These are phyloP conservation scores for Aquatica leii DNA, from an alignment of 2,888 invertebrate genomes.

Conservation along the genomic window DNA sequence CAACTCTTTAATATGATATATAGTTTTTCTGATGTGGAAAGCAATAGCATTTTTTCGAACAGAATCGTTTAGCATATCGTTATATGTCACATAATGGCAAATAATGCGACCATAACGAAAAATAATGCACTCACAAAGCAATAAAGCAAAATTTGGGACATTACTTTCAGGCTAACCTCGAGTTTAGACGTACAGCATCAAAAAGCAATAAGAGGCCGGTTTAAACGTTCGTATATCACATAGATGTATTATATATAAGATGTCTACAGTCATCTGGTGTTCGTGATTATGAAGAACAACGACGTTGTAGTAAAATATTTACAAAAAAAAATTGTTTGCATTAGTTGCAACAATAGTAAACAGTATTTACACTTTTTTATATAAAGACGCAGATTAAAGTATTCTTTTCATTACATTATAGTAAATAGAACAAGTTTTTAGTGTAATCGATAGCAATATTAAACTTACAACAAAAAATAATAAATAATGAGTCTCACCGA, in stretches of 20 bases:
- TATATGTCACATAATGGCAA: constrained; percentile 37
- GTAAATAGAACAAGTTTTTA: too few relatives aligned
- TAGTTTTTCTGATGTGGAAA: constrained; percentile 28
- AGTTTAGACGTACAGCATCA: constrained; percentile 44
- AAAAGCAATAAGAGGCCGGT: constrained; percentile 48
- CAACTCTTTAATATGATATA: constrained; percentile 18
- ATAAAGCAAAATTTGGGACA: constrained; percentile 47
- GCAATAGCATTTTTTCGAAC: constrained; percentile 30
- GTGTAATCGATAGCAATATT: too few relatives aligned
- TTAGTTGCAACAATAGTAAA: too few relatives aligned
- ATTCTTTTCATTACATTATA: too few relatives aligned
- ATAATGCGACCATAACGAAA: constrained; percentile 41
- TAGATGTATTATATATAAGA: constrained; percentile 18
- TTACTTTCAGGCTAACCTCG: constrained; percentile 45
- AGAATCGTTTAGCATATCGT: constrained; percentile 31
- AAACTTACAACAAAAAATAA: too few relatives aligned
- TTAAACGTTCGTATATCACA: constrained; percentile 46
- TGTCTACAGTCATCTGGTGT: constrained; percentile 39
- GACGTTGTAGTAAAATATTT: too few relatives aligned
- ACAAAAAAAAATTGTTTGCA: too few relatives aligned
- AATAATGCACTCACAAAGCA: constrained; percentile 45
- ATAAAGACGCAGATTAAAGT: too few relatives aligned
- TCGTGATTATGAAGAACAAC: constrained; percentile 48
- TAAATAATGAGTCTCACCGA: too few relatives aligned
- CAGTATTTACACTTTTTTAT: too few relatives aligned